Evolutionary conservation across 2,888 invertebrate genomes (phyloP).

Genomic region (Amitus sp.): DNA sequence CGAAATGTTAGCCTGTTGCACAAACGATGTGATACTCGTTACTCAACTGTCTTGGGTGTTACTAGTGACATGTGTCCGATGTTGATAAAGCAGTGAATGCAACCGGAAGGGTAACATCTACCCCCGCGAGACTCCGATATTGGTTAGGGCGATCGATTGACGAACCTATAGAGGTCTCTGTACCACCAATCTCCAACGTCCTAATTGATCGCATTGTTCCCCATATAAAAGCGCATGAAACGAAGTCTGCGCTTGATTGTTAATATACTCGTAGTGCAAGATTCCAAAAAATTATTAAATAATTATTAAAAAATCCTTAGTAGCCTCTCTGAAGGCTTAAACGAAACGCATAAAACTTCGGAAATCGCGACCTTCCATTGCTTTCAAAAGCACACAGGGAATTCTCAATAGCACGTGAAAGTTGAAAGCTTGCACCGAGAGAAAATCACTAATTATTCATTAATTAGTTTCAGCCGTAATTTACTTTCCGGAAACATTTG

Average conservation of each 20-base stretch:
- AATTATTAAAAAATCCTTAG: no score
- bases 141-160: constrained; percentile 4
- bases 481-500: neutral
- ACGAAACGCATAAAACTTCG: no score
- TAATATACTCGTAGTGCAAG: no score
- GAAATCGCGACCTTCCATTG: no score
- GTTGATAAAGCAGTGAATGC: constrained; percentile 10
- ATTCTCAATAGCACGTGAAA: no score
- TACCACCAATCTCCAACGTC: constrained; percentile 10
- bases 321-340: no score
- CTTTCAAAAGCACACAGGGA: no score
- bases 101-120: constrained; percentile 1
- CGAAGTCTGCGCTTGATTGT: neutral
- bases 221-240: neutral
- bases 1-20: constrained; percentile 12
- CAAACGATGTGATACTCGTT: neutral
- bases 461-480: neutral
- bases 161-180: constrained; percentile 11
- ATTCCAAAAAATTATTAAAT: no score
- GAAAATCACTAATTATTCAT: neutral
- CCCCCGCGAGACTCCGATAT: constrained; percentile 1
- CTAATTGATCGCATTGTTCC: constrained; percentile 13
- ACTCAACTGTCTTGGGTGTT: neutral
- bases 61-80: constrained; percentile 4
- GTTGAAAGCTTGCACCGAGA: no score